phyloP scores from a whole-genome alignment of 2,888 invertebrate genomes.

The Chalcis sispes region DNA sequence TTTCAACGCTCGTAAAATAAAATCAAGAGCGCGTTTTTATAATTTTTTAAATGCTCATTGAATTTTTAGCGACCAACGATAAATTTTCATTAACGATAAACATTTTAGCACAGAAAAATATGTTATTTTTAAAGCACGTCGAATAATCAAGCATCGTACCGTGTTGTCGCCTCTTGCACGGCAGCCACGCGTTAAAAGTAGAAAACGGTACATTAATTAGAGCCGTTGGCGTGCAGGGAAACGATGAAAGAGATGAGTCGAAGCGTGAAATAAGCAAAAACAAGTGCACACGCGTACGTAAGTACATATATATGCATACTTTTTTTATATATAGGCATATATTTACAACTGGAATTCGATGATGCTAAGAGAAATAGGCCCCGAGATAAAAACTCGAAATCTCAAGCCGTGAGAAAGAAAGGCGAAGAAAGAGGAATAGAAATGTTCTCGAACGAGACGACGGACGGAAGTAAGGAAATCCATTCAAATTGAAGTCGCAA shows the following conservation, averaged over 20 bases:
- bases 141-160: neutral
- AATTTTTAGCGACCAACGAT: neutral
- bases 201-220: slow-evolving; percentile 32
- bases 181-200: neutral
- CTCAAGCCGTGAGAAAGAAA: neutral
- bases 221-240: neutral
- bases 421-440: neutral
- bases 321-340: too few relatives aligned
- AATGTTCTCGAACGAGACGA: neutral
- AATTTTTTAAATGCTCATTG: neutral
- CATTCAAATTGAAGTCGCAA: slow-evolving; percentile 25
- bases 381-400: too few relatives aligned
- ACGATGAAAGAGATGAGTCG: neutral
- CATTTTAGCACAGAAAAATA: neutral
- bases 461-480: neutral
- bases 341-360: too few relatives aligned
- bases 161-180: neutral
- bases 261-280: slow-evolving; percentile 3
- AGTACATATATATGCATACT: neutral
- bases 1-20: neutral
- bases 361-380: too few relatives aligned
- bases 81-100: slow-evolving; percentile 6
- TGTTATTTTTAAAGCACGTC: neutral
- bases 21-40: neutral
- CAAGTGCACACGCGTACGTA: neutral